Evolutionary conservation across 1,140 invertebrate species (phyloP).

Genomic region (Bombus polaris): DNA sequence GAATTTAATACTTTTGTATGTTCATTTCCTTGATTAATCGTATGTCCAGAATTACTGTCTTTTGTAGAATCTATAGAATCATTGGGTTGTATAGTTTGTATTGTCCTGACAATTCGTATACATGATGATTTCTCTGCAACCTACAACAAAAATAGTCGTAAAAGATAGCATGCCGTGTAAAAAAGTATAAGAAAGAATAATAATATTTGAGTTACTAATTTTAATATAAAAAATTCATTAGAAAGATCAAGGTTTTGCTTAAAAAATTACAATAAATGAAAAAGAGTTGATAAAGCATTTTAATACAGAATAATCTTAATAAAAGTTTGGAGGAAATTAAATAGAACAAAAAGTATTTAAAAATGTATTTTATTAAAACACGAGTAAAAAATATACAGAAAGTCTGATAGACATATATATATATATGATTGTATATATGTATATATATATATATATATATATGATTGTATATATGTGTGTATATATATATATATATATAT

Average conservation of each 20-base stretch:
- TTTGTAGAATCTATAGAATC: constrained; percentile 37
- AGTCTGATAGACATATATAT: constrained; percentile 30
- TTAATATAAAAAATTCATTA: background rate
- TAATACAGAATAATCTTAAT: background rate
- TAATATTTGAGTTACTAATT: background rate
- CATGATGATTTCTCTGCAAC: constrained; percentile 63
- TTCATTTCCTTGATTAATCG: constrained; percentile 26
- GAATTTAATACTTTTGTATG: constrained; percentile 43
- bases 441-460: background rate
- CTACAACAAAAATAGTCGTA: constrained; percentile 60
- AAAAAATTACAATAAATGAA: constrained; percentile 6
- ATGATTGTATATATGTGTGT: no score
- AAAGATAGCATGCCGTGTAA: background rate
- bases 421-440: background rate
- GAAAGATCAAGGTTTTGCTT: constrained; percentile 6
- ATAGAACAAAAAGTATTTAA: constrained; percentile 60
- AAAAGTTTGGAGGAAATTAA: constrained; percentile 56
- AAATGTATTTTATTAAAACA: constrained; percentile 64
- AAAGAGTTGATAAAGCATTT: background rate
- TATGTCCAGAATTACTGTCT: constrained; percentile 46
- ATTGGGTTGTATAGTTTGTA: constrained; percentile 68
- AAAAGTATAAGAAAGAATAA: background rate
- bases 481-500: background rate
- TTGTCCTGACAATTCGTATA: constrained; percentile 73
- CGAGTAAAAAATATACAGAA: constrained; percentile 57